A percentile compares a stretch with the other conserved stretches of the same genome.
Conservation (phyloP, 1,140 invertebrate species). For the Acromyrmex heyeri region DNA sequence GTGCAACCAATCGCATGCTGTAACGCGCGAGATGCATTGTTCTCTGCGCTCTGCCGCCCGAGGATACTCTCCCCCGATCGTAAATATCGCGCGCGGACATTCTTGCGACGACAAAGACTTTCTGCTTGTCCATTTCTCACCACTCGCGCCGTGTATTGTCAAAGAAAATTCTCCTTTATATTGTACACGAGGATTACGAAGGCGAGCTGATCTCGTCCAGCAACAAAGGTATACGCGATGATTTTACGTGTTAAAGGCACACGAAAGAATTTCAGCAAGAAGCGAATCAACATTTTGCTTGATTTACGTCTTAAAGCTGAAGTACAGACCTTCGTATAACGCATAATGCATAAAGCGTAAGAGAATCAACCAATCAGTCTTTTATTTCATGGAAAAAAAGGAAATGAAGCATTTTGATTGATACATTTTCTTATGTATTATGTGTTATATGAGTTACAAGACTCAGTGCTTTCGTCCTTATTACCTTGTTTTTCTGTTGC, state of each 20-base stretch:
- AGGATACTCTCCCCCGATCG: slow-evolving; percentile 8
- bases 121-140: slow-evolving; percentile 16
- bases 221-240: not conserved
- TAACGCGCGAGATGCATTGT: slow-evolving; percentile 50
- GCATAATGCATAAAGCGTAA: too few relatives aligned
- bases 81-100: slow-evolving; percentile 17
- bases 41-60: slow-evolving; percentile 14
- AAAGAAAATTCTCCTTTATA: slow-evolving; percentile 12
- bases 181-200: not conserved
- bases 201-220: not conserved
- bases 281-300: too few relatives aligned
- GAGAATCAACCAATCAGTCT: too few relatives aligned
- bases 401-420: too few relatives aligned
- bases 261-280: too few relatives aligned
- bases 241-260: not conserved
- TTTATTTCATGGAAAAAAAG: too few relatives aligned
- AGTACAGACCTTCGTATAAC: too few relatives aligned
- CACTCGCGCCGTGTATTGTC: not conserved
- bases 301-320: too few relatives aligned
- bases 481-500: too few relatives aligned
- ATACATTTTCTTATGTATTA: too few relatives aligned
- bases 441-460: too few relatives aligned
- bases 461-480: too few relatives aligned
- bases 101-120: slow-evolving; percentile 24
- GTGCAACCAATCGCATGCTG: slow-evolving; percentile 59